Evolutionary conservation across 2,888 invertebrate species (phyloP).

Genomic region (Cerceris rybyensis): DNA sequence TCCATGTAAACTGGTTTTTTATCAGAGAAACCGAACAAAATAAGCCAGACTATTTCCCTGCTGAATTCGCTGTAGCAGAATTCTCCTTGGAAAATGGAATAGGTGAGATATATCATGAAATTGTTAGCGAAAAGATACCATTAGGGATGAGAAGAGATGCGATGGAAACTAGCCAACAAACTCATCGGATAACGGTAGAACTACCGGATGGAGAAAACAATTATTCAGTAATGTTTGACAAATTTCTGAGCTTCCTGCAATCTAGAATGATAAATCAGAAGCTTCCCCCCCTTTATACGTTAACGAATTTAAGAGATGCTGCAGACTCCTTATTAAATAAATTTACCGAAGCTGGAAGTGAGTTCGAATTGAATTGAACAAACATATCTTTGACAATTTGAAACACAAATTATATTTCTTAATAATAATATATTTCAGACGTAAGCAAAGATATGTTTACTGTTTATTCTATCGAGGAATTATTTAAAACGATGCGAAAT

Average conservation of each 20-base stretch:
- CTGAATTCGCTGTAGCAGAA: slow-evolving; percentile 83
- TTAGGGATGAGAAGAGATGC: slow-evolving; percentile 82
- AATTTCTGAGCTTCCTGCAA: slow-evolving; percentile 80
- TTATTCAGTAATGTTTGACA: slow-evolving; percentile 78
- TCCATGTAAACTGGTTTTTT: slow-evolving; percentile 80
- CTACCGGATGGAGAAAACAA: slow-evolving; percentile 70
- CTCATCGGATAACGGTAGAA: slow-evolving; percentile 82
- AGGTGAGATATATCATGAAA: slow-evolving; percentile 73
- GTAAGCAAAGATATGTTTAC: slow-evolving; percentile 9
- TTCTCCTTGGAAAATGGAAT: slow-evolving; percentile 82
- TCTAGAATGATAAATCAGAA: slow-evolving; percentile 54
- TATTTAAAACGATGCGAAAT: slow-evolving; percentile 76
- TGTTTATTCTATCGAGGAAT: slow-evolving; percentile 76
- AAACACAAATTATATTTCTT: neutral
- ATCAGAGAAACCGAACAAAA: slow-evolving; percentile 54
- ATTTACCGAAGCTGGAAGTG: slow-evolving; percentile 62
- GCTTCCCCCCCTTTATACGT: slow-evolving; percentile 82
- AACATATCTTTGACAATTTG: too few species aligned
- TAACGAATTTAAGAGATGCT: slow-evolving; percentile 29
- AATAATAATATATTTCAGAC: slow-evolving; percentile 25
- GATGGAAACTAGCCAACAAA: slow-evolving; percentile 78
- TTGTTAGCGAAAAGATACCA: slow-evolving; percentile 80
- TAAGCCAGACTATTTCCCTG: slow-evolving; percentile 81
- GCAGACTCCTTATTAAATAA: slow-evolving; percentile 61
- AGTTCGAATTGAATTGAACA: slow-evolving; percentile 12